Evolutionary conservation across 2,888 invertebrate species (phyloP).

Genomic region (Prosopocoilus inquinatus): DNA sequence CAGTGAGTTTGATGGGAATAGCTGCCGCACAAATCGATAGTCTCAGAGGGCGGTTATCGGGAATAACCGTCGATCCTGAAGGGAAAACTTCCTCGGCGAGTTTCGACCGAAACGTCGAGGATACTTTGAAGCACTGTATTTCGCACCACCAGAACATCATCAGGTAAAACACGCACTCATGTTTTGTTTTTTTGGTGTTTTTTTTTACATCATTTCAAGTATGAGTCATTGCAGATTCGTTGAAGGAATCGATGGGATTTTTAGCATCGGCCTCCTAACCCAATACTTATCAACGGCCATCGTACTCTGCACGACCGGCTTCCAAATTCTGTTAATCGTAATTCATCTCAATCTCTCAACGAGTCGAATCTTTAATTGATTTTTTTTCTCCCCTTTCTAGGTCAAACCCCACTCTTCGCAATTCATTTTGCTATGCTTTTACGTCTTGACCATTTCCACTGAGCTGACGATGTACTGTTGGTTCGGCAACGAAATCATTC

Average conservation of each 20-base stretch:
- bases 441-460: conserved; percentile 11
- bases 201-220: not conserved
- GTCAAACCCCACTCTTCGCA: conserved; percentile 4
- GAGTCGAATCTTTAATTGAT: conserved; percentile 6
- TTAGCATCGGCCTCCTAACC: conserved; percentile 10
- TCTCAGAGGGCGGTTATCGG: not conserved
- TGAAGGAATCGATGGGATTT: conserved; percentile 15
- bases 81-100: not conserved
- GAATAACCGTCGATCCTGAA: not conserved
- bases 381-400: conserved; percentile 8
- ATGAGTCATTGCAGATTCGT: conserved; percentile 13
- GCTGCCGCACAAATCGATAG: conserved; percentile 10
- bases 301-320: conserved; percentile 20
- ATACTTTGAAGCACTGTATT: conserved; percentile 5
- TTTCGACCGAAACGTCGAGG: not conserved
- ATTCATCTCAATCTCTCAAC: not conserved
- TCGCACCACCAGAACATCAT: conserved; percentile 8
- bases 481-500: conserved; percentile 26
- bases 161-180: conserved; percentile 3
- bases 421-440: conserved; percentile 14
- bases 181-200: not conserved
- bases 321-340: conserved; percentile 17
- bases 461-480: conserved; percentile 24
- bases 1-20: conserved; percentile 7
- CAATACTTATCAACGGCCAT: conserved; percentile 20